A percentile compares a stretch with the other conserved stretches of the same genome.
Evolutionary conservation across 2,888 invertebrate species (phyloP).

Genomic region (Lithodes maja): DNA sequence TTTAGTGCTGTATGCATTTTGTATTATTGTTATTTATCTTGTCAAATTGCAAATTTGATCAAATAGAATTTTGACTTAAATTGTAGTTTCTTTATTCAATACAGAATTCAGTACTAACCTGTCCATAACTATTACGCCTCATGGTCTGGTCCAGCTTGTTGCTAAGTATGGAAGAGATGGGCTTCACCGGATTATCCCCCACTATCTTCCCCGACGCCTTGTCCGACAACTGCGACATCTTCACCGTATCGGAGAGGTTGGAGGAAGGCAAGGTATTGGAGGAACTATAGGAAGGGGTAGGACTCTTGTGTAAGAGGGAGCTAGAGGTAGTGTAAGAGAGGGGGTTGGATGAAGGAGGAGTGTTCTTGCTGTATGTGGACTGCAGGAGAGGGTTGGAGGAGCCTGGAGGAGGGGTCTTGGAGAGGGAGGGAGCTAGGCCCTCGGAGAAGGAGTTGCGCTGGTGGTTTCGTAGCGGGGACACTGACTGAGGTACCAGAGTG

Average conservation of each 20-base stretch:
- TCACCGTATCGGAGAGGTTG: slow-evolving; percentile 68
- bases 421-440: slow-evolving; percentile 44
- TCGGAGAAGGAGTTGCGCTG: slow-evolving; percentile 67
- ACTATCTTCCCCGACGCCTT: slow-evolving; percentile 51
- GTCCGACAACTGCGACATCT: slow-evolving; percentile 67
- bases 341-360: slow-evolving; percentile 1
- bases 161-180: slow-evolving; percentile 75
- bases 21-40: too few relatives aligned
- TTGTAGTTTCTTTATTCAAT: neutral
- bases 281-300: neutral
- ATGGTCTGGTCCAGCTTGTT: slow-evolving; percentile 81
- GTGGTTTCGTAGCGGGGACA: slow-evolving; percentile 59
- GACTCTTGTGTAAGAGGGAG: neutral
- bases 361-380: slow-evolving; percentile 22
- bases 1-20: too few relatives aligned
- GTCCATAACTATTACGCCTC: slow-evolving; percentile 84
- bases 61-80: neutral
- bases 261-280: slow-evolving; percentile 22
- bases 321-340: slow-evolving; percentile 21
- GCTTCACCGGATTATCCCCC: slow-evolving; percentile 61
- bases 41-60: too few relatives aligned
- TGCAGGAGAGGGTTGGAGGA: slow-evolving; percentile 54
- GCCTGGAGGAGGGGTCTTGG: slow-evolving; percentile 44
- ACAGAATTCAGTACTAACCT: slow-evolving; percentile 76
- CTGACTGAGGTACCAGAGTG: slow-evolving; percentile 46